These are phyloP conservation scores for Amblyopsis hoosieri DNA, from an alignment of 2,797 vertebrate genomes.

Conservation along the genomic window DNA sequence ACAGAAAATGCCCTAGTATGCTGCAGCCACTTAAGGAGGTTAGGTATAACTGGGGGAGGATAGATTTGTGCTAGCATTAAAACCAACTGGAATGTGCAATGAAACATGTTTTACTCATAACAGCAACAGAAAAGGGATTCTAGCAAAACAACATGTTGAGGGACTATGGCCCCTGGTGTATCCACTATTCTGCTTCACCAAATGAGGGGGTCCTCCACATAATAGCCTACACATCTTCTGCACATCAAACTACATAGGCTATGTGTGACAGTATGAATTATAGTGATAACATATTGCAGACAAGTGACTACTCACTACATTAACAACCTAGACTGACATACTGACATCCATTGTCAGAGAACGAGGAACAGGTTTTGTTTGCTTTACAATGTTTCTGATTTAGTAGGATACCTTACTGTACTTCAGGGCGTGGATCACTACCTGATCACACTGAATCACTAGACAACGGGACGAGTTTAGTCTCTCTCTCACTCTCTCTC, in stretches of 20 bases:
- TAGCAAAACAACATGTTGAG: conserved; percentile 17
- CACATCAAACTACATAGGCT: conserved; percentile 16
- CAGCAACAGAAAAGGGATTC: conserved; percentile 13
- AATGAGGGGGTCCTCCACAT: conserved; percentile 12
- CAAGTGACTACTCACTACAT: not conserved
- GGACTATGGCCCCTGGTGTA: conserved; percentile 3
- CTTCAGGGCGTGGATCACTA: conserved; percentile 50
- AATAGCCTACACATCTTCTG: conserved; percentile 6
- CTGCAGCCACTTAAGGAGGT: conserved; percentile 44
- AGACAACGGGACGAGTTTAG: not conserved
- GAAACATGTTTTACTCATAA: conserved; percentile 20
- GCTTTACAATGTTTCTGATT: conserved; percentile 26
- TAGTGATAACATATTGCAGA: not conserved
- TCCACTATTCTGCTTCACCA: conserved; percentile 1
- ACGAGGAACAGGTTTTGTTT: conserved; percentile 6
- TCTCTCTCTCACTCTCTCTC: no score
- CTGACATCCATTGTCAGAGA: not conserved
- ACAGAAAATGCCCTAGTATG: conserved; percentile 34
- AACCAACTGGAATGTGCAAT: conserved; percentile 14
- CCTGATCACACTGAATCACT: conserved; percentile 26
- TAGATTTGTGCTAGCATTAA: conserved; percentile 1
- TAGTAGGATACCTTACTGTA: conserved; percentile 10
- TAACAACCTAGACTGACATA: not conserved
- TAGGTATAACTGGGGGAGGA: conserved; percentile 12
- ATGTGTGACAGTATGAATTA: not conserved